These are phyloP conservation scores for Atta cephalotes DNA, from an alignment of 1,140 invertebrate genomes.

Conservation along the genomic window DNA sequence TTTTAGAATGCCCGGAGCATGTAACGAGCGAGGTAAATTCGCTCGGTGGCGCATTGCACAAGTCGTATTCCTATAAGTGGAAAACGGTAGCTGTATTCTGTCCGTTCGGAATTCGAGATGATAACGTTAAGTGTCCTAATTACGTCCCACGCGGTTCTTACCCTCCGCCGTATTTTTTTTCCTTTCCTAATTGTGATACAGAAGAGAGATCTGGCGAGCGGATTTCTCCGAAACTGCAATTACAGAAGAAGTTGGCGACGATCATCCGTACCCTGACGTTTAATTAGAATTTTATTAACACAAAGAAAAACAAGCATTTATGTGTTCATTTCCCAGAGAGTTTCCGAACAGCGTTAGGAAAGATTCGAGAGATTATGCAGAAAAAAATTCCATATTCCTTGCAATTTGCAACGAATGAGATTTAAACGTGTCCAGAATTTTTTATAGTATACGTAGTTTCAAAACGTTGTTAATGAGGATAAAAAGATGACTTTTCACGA, in stretches of 20 bases:
- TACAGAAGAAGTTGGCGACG: conserved; percentile 30
- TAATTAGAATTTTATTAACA: conserved; percentile 62
- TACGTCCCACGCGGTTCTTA: conserved; percentile 23
- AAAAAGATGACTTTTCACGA: not conserved
- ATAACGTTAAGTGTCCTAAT: conserved; percentile 58
- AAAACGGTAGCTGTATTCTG: conserved; percentile 37
- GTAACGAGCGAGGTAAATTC: conserved; percentile 69
- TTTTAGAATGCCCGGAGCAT: conserved; percentile 54
- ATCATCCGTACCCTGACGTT: conserved; percentile 27
- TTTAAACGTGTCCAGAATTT: conserved; percentile 2
- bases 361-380: not conserved
- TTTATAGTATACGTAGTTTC: not conserved
- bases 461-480: not conserved
- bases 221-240: conserved; percentile 39
- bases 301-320: conserved; percentile 11
- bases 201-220: not conserved
- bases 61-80: conserved; percentile 56
- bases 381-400: not conserved
- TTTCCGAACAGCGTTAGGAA: not conserved
- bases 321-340: conserved; percentile 29
- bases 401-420: not conserved
- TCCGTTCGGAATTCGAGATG: conserved; percentile 34
- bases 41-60: conserved; percentile 82
- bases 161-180: not conserved
- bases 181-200: not conserved